Conservation (phyloP, 35 echinoderm and acorn worm genomes). For the Strongylocentrotus purpuratus region DNA sequence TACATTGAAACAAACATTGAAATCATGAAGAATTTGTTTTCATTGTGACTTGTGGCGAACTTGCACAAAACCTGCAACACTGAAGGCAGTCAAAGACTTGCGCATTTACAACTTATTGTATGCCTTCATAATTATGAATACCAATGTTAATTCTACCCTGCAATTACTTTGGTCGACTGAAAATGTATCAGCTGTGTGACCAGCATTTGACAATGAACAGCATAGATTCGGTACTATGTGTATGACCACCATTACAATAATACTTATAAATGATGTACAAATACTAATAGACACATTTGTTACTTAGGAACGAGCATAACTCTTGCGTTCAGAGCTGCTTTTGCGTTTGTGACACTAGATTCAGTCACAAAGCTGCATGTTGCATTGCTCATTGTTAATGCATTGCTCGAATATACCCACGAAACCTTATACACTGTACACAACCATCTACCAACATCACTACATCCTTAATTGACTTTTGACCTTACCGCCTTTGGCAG, state of each 20-base stretch:
- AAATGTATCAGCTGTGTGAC: background rate
- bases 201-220: background rate
- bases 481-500: slow-evolving; percentile 7
- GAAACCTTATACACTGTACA: background rate
- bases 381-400: background rate
- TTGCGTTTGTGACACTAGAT: background rate
- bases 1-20: background rate
- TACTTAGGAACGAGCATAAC: background rate
- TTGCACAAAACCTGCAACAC: background rate
- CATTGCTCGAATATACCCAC: background rate
- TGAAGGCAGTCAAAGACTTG: background rate
- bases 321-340: background rate
- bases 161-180: background rate
- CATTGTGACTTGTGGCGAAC: background rate
- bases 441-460: background rate
- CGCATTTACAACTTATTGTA: background rate
- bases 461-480: background rate
- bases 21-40: background rate
- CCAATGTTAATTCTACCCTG: background rate
- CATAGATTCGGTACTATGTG: background rate
- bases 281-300: background rate
- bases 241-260: background rate
- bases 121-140: background rate
- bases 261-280: background rate
- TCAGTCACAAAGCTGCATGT: background rate